Base-by-base conservation (phyloP, 1,140 invertebrate species). In the Pantala flavescens region DNA sequence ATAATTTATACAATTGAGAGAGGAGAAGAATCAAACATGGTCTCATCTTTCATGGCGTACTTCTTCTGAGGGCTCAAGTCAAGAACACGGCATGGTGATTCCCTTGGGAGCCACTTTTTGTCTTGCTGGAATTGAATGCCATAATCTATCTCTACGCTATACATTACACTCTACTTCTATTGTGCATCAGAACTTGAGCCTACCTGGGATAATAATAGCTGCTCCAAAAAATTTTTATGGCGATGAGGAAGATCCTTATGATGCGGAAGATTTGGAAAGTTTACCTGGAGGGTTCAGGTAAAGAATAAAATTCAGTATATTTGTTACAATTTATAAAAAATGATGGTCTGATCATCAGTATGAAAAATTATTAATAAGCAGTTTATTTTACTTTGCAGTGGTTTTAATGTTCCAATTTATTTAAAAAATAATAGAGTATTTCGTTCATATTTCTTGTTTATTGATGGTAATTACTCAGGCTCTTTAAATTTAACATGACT, bases 51-150 rank as follows among this genome's bases (percentile, higher is more conserved):
- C 12, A 3, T 63, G 49, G 49, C 14, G 49, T 19, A 7, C 3
- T 14, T 16, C n/a, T 19, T 12, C 49, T 19, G 79, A 78, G 28
- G 81, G 83, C 1, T 84, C 80, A 76, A 81, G 77, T 70, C 74
- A 80, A 77, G 79, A 79, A 73, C 83, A 81, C 72, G 84, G 85
- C 76, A 83, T 88, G 24, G 81, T 88, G 0, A 85, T 93, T 75
- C 91, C 91, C 23, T 82, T 82, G 76, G 83, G 82, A 74, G 90
- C 89, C 5, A 86, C 85, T 43, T 83, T 92, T 21, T 91, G 86
- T 81, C 82, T 88, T 12, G 86, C 86, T 78, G 87, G 86, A 73
- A 83, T 87, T 11, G 82, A 88, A 79, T 86, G 85, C 80, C 81
- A 81, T 63, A 77, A 78, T 19, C 79, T 85, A 3, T 63, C 49